Conservation (phyloP, 2,113 vertebrate species). For the Caloenas nicobarica region DNA sequence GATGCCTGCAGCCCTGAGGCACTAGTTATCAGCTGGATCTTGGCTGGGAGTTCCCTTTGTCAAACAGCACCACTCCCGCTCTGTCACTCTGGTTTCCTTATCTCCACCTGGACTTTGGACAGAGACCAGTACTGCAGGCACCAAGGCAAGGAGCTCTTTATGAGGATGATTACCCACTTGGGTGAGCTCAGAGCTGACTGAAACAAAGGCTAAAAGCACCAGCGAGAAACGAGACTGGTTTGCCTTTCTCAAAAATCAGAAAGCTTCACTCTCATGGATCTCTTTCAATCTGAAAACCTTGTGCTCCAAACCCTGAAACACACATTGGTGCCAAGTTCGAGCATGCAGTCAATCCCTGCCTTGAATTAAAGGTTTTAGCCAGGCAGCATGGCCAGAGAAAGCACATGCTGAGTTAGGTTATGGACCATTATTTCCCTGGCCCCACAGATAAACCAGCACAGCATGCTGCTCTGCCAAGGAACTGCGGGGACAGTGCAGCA, state of each 20-base stretch:
- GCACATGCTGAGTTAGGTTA: neutral
- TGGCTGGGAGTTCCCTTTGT: neutral
- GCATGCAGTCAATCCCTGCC: neutral
- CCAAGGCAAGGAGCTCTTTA: neutral
- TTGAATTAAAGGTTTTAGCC: neutral
- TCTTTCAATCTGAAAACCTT: neutral
- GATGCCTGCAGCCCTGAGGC: neutral
- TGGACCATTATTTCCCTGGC: neutral
- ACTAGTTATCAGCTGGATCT: neutral
- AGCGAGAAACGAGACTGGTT: neutral
- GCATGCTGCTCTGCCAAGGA: neutral
- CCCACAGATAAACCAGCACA: neutral
- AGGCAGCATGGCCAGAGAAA: neutral
- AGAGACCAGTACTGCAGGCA: neutral
- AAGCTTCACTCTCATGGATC: neutral
- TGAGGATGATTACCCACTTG: neutral
- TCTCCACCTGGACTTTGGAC: constrained; percentile 26
- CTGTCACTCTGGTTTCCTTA: neutral
- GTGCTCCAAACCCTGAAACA: neutral
- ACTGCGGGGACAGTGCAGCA: neutral
- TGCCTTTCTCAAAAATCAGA: neutral
- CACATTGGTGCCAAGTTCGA: fast-evolving
- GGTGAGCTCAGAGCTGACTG: fast-evolving
- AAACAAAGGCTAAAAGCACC: neutral
- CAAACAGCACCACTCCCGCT: constrained; percentile 3